Percentiles rank a stretch among this genome's conserved stretches.
phyloP scores from a whole-genome alignment of 2,113 vertebrate species.

The Cynopterus brachyotis region DNA sequence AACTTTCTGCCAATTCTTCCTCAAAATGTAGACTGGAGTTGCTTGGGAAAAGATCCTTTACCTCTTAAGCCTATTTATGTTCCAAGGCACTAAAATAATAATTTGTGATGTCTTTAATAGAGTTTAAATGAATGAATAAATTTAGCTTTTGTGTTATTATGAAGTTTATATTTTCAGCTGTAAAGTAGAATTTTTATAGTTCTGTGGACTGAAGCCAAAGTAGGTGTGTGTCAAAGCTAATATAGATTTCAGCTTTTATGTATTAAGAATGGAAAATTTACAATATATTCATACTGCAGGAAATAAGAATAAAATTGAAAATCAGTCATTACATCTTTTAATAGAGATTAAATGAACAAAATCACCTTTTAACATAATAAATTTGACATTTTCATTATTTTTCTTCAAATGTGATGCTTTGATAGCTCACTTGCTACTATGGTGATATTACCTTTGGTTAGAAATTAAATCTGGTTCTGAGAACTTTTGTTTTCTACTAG shows the following conservation, averaged over 20 bases:
- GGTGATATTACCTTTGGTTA: neutral
- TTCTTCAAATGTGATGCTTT: neutral
- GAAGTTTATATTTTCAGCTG: neutral
- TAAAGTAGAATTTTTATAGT: conserved; percentile 50
- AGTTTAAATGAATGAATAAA: conserved; percentile 52
- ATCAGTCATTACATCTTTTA: conserved; percentile 47
- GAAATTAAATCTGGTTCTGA: neutral
- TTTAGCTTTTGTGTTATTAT: conserved; percentile 47
- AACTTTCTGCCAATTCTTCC: conserved; percentile 25
- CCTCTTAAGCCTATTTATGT: conserved; percentile 32
- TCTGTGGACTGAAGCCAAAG: conserved; percentile 32
- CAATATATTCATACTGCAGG: neutral
- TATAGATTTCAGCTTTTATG: conserved; percentile 29
- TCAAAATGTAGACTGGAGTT: conserved; percentile 4
- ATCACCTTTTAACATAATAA: conserved; percentile 21
- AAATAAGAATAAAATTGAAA: conserved; percentile 53
- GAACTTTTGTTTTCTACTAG: neutral
- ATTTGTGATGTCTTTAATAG: conserved; percentile 24
- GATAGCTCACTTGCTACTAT: neutral
- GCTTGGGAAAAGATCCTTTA: neutral
- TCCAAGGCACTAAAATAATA: conserved; percentile 44
- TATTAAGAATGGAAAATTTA: conserved; percentile 47
- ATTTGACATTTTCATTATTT: conserved; percentile 30
- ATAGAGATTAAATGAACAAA: conserved; percentile 38
- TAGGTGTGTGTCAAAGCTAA: conserved; percentile 37